Base-by-base conservation (phyloP, 1,140 invertebrate genomes). In the Drosophila asahinai region DNA sequence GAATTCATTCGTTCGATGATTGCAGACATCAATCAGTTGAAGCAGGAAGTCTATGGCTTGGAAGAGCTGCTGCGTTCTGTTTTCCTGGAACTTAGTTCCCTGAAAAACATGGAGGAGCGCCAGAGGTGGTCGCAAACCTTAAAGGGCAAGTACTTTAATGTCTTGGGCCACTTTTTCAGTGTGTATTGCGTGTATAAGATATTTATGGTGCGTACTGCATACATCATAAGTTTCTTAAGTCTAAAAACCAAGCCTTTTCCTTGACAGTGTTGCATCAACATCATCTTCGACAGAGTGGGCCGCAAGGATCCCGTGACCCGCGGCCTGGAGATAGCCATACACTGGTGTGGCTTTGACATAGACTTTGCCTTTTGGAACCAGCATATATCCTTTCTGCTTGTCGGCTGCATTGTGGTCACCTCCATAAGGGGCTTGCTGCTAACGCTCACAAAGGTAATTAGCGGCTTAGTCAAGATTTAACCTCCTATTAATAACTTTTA, bases 101-200 rank as follows among this genome's bases (percentile, higher is more conserved):
- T 99, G 49, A 96, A 98, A 74, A 98, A 97, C 83, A 98, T 99
- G 95, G 95, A 98, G 92, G 98, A 98, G 92, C 95, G 98, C 73
- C 96, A 98, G 51, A 96, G 98, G 83, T 99, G 98, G 97, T 97
- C 98, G 0, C 97, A 97, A 83, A 99, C 99, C 0, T 97, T 98
- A 94, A 97, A 99, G 93, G 99, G 99, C 86, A 98, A 97, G 95
- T 99, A 99, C 93, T 99, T 99, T 92, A 99, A 99, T 94, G 97
- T 99, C 84, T 93, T 99, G 0, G 99, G 99, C 2, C 99, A 99
- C 92, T 99, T 99, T 93, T 99, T 99, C 94, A 99, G 98, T 8
- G 93, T 99, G 8, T 99, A 99, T 91, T 99, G 99, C 93, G 95
- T 98, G 51, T 99, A 98, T 97, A 99, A 99, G 95, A 99, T 99